Percentiles rank a stretch among this genome's conserved stretches.
These are phyloP conservation scores for Prostheceraeus crozeri DNA, from an alignment of 2,888 invertebrate species.

Conservation along the genomic window DNA sequence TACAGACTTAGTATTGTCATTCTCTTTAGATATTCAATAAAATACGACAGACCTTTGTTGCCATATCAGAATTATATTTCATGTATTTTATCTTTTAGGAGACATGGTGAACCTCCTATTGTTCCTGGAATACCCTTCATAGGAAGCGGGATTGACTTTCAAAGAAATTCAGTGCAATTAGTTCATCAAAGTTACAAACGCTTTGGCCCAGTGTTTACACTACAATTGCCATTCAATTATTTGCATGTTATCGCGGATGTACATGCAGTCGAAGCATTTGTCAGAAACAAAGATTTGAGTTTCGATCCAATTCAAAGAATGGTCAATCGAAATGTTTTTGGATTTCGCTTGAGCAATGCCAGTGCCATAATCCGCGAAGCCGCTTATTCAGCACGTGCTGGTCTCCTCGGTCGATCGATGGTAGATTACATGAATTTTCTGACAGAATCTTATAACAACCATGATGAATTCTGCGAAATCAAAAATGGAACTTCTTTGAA, in stretches of 20 bases:
- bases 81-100: too few relatives aligned
- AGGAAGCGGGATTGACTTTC: conserved; percentile 52
- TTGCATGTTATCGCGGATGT: conserved; percentile 54
- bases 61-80: too few relatives aligned
- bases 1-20: too few relatives aligned
- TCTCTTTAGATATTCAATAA: too few relatives aligned
- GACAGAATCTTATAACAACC: not conserved
- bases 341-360: conserved; percentile 51
- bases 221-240: conserved; percentile 53
- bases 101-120: conserved; percentile 49
- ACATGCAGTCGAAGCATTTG: conserved; percentile 51
- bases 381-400: conserved; percentile 48
- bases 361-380: conserved; percentile 54
- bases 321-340: conserved; percentile 56
- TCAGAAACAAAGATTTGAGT: conserved; percentile 47
- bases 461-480: too few relatives aligned
- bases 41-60: too few relatives aligned
- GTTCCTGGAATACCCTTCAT: conserved; percentile 50
- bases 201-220: conserved; percentile 54
- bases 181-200: conserved; percentile 46
- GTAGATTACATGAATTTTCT: not conserved
- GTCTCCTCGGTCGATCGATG: not conserved
- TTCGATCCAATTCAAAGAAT: conserved; percentile 56
- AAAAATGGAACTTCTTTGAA: too few relatives aligned
- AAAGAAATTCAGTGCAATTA: conserved; percentile 51